Conservation (phyloP, 2,888 invertebrate species). For the Synanthedon andrenaeformis region DNA sequence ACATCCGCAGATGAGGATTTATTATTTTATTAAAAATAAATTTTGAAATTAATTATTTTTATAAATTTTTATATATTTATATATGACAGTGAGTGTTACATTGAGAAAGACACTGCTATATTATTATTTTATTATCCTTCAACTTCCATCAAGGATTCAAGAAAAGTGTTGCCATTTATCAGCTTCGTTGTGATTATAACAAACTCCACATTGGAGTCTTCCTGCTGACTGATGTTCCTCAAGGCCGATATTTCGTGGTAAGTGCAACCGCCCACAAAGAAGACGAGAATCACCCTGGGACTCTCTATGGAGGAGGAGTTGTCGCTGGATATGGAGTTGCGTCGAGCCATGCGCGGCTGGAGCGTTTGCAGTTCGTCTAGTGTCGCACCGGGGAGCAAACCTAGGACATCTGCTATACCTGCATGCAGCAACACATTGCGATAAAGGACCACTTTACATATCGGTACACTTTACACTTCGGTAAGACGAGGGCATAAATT, state of each 20-base stretch:
- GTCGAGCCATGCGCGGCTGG: slow-evolving; percentile 68
- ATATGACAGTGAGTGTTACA: too few species aligned
- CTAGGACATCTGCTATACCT: slow-evolving; percentile 86
- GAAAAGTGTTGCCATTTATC: slow-evolving; percentile 88
- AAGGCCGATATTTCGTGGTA: slow-evolving; percentile 90
- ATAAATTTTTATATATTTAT: too few species aligned
- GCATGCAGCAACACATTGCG: slow-evolving; percentile 10
- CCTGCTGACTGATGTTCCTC: slow-evolving; percentile 79
- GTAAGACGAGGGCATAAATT: too few species aligned
- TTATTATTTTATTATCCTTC: slow-evolving; percentile 10
- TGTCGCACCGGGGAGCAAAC: slow-evolving; percentile 83
- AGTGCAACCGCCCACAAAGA: slow-evolving; percentile 97
- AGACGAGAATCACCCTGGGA: slow-evolving; percentile 85
- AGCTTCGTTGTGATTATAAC: slow-evolving; percentile 92
- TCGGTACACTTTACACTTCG: too few species aligned
- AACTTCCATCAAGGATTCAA: slow-evolving; percentile 79
- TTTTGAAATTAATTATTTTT: too few species aligned
- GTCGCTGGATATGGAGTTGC: slow-evolving; percentile 71
- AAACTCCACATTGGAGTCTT: slow-evolving; percentile 88
- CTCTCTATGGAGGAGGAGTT: slow-evolving; percentile 68
- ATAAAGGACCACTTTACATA: too few species aligned
- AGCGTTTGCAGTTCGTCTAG: slow-evolving; percentile 75
- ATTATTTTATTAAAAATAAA: too few species aligned
- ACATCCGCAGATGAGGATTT: too few species aligned
- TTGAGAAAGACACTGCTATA: too few species aligned